Evolutionary conservation across 2,888 invertebrate genomes (phyloP).

Genomic region (Cephus nigrinus): DNA sequence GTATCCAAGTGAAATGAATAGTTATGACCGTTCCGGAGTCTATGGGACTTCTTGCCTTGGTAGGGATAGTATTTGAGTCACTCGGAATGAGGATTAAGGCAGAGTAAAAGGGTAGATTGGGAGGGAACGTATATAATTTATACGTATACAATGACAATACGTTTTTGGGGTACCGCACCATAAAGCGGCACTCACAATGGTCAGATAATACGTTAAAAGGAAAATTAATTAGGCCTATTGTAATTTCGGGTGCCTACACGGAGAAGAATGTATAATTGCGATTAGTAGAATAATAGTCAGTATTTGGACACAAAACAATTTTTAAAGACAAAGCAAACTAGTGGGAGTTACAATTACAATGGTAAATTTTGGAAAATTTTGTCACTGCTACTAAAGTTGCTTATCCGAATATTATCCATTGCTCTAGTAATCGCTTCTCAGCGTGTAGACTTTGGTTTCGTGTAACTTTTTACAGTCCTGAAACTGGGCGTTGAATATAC

Average conservation of each 20-base stretch:
- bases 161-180: background rate
- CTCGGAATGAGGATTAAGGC: background rate
- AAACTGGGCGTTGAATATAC: background rate
- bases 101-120: background rate
- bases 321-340: too few relatives aligned
- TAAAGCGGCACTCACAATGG: background rate
- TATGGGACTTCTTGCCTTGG: background rate
- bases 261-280: too few relatives aligned
- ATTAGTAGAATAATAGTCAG: too few relatives aligned
- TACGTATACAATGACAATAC: background rate
- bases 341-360: too few relatives aligned
- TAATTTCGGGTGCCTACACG: too few relatives aligned
- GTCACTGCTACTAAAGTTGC: too few relatives aligned
- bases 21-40: background rate
- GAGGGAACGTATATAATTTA: background rate
- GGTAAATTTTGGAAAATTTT: too few relatives aligned
- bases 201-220: background rate
- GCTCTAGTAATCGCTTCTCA: too few relatives aligned
- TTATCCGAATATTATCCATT: too few relatives aligned
- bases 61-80: background rate
- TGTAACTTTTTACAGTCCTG: background rate
- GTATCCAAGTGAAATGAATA: background rate
- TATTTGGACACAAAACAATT: too few relatives aligned
- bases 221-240: background rate
- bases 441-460: background rate